Evolutionary conservation across 2,888 invertebrate genomes (phyloP), one percentile per base, ranked within the genome.

Genomic region (Orchesella flavescens): DNA sequence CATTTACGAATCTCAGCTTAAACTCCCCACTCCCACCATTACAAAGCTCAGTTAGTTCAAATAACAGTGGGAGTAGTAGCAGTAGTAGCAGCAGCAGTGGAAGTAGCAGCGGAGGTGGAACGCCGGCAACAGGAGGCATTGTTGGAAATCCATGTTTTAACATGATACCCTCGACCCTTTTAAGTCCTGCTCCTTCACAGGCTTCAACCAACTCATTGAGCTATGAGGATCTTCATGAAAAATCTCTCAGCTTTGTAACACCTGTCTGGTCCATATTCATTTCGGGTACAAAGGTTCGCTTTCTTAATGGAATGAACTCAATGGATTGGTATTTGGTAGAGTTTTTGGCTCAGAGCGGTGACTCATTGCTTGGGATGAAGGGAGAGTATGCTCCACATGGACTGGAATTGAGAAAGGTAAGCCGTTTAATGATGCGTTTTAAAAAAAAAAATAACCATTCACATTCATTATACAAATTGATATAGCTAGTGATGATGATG

Each of bases 221-320:
- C 73, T 88, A 89, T 69, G 89, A 89, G 83, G 89, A 89, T 71
- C 86, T 89, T 57, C 85, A 86, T 84, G 81, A 87, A 72, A 83
- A 87, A 66, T 80, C 87, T 88, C 81, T 88, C 89, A 87, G 84
- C 55, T 90, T 90, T 89, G 90, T 90, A 3, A 89, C 89, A 71
- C 89, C 90, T 23, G 89, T 90, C 3, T 91, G 91, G 91, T 90
- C 90, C 68, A 90, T 91, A 82, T 91, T 91, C 85, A 89, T 90
- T 66, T 87, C 89, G 87, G 89, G 89, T 82, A 87, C 87, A 23
- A 87, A 83, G 74, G 83, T 87, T n/a, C 82, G 88, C 17, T 88
- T 88, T 80, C 82, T 84, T 63, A 72, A 80, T 55, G 87, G 82
- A 43, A 86, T 87, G 82, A 88, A 87, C 75, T 85, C 86, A 12